Evolutionary conservation across 2,113 vertebrate species (phyloP).

Genomic region (Cochlearius cochlearius): DNA sequence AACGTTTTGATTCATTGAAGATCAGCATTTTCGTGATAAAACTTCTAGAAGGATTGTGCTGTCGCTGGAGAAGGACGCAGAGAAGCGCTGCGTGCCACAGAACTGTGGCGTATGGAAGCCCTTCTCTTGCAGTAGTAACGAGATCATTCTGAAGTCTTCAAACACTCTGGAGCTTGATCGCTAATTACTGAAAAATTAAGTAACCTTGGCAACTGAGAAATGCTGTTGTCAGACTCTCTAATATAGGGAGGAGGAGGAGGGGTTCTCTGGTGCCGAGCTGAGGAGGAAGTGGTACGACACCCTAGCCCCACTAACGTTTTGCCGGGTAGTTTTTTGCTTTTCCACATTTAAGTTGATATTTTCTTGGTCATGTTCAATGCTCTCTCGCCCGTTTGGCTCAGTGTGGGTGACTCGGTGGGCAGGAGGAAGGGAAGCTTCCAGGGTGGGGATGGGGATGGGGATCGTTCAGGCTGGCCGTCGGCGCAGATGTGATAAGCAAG

Average conservation of each 20-base stretch:
- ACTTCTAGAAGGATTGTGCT: neutral
- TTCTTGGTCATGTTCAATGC: neutral
- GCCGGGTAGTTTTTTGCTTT: neutral
- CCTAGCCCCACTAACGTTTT: rapidly evolving
- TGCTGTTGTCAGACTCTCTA: rapidly evolving
- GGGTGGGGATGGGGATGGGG: rapidly evolving
- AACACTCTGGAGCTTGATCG: neutral
- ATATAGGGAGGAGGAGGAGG: rapidly evolving
- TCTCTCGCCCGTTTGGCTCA: rapidly evolving
- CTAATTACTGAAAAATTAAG: neutral
- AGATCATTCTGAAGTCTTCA: neutral
- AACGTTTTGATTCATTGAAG: neutral
- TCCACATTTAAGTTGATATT: rapidly evolving
- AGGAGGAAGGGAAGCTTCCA: neutral
- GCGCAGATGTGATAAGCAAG: neutral
- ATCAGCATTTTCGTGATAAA: rapidly evolving
- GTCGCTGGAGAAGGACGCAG: neutral
- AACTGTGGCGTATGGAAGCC: rapidly evolving
- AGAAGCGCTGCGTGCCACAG: rapidly evolving
- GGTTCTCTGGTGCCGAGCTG: rapidly evolving
- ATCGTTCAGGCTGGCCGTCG: neutral
- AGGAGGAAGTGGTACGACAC: neutral
- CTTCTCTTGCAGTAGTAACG: neutral
- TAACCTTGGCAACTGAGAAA: neutral
- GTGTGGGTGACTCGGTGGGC: neutral